Conservation (phyloP, 2,797 vertebrate genomes). For the Scleropages formosus region DNA sequence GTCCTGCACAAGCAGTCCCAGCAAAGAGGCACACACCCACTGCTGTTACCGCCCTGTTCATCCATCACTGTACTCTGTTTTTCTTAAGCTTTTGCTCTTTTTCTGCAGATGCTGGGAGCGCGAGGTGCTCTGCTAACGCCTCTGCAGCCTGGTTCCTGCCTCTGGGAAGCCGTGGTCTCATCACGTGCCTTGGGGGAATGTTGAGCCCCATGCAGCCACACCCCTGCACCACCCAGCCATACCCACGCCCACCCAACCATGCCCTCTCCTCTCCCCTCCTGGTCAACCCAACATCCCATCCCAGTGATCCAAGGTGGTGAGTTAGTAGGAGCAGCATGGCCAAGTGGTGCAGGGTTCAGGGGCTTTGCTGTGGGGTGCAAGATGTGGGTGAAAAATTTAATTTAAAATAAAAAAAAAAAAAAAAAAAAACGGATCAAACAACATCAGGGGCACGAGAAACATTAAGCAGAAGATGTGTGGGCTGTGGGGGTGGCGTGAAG, state of each 20-base stretch:
- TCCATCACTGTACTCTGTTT: too few species aligned
- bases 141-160: too few species aligned
- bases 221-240: neutral
- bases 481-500: constrained; percentile 17
- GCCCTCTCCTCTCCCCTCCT: constrained; percentile 29
- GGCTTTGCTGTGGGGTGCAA: constrained; percentile 26
- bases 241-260: neutral
- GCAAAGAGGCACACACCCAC: too few species aligned
- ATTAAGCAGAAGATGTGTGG: constrained; percentile 38
- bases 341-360: constrained; percentile 17
- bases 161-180: too few species aligned
- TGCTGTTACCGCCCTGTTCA: too few species aligned
- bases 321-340: constrained; percentile 30
- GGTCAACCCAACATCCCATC: neutral
- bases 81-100: too few species aligned
- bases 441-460: constrained; percentile 31
- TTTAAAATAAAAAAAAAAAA: too few species aligned
- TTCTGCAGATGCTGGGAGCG: too few species aligned
- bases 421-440: constrained; percentile 44
- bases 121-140: too few species aligned
- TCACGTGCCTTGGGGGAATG: neutral
- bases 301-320: neutral
- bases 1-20: neutral
- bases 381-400: constrained; percentile 34
- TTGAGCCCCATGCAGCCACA: neutral